Evolutionary conservation across 2,888 invertebrate species (phyloP).

Genomic region (Halictus ligatus): DNA sequence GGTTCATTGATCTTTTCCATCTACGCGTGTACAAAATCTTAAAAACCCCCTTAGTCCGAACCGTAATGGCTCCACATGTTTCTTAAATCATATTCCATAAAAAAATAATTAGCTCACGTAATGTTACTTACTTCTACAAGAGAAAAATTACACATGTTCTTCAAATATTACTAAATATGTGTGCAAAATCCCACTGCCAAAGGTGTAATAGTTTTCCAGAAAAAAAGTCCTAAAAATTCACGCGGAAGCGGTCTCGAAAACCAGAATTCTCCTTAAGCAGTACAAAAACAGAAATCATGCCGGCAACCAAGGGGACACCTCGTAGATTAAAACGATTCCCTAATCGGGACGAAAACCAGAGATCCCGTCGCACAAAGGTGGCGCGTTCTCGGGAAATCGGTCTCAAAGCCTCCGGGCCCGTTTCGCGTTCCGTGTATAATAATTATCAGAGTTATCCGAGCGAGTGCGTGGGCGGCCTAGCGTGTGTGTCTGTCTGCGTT

Average conservation of each 20-base stretch:
- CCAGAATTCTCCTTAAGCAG: not conserved
- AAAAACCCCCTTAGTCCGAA: too few relatives aligned
- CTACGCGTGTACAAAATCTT: too few relatives aligned
- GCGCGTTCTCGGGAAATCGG: not conserved
- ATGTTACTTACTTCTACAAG: not conserved
- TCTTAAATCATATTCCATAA: not conserved
- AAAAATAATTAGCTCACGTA: not conserved
- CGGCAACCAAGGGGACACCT: not conserved
- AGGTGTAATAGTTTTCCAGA: not conserved
- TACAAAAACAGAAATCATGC: not conserved
- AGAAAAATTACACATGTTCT: not conserved
- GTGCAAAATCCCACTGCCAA: not conserved
- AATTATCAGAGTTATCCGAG: slow-evolving; percentile 53
- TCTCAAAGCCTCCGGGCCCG: slow-evolving; percentile 22
- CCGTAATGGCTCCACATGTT: too few relatives aligned
- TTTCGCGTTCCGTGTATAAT: slow-evolving; percentile 35
- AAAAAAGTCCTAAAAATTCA: not conserved
- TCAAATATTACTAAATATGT: not conserved
- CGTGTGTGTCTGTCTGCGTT: not conserved
- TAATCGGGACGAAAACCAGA: not conserved
- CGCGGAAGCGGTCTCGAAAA: not conserved
- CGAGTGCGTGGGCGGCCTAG: not conserved
- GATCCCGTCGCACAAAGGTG: not conserved
- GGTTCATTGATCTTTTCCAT: too few relatives aligned
- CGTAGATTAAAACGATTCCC: not conserved